Evolutionary conservation across 2,888 invertebrate genomes (phyloP).

Genomic region (Zaprionus obscuricornis): DNA sequence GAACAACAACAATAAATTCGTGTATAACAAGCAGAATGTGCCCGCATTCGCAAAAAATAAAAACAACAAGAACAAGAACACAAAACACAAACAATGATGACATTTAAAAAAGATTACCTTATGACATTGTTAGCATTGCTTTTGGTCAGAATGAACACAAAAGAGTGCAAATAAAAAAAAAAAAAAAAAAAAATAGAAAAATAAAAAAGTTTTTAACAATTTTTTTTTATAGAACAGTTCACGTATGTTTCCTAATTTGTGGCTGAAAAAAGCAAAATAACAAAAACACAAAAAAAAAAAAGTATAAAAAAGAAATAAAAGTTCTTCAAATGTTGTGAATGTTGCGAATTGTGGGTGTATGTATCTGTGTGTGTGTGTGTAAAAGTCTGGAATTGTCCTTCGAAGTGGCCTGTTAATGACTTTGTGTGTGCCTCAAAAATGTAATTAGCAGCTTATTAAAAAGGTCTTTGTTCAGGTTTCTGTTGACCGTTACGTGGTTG

Average conservation of each 20-base stretch:
- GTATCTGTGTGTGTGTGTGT: constrained; percentile 15
- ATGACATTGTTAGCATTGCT: constrained; percentile 30
- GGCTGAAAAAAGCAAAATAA: neutral
- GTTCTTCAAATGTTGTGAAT: too few relatives aligned
- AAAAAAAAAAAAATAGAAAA: constrained; percentile 7
- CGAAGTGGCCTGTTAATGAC: constrained; percentile 49
- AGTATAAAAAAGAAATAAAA: too few relatives aligned
- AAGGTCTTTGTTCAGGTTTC: too few relatives aligned
- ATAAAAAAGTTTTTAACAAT: neutral
- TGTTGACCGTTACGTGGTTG: constrained; percentile 4
- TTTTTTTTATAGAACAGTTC: neutral
- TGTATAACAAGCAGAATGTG: constrained; percentile 44
- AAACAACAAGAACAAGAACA: constrained; percentile 14
- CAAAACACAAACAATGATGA: too few relatives aligned
- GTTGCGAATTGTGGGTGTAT: too few relatives aligned
- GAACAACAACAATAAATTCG: constrained; percentile 38
- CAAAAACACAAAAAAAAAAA: too few relatives aligned
- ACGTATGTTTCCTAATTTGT: constrained; percentile 17
- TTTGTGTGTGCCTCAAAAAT: constrained; percentile 38
- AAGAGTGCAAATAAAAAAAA: constrained; percentile 15
- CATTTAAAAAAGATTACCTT: constrained; percentile 21
- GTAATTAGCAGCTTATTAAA: constrained; percentile 52
- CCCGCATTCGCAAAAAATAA: constrained; percentile 21
- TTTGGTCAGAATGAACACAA: constrained; percentile 20
- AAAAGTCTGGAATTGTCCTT: constrained; percentile 12